Percentiles rank a stretch among this genome's conserved stretches.
Evolutionary conservation across 37 sponge, comb jelly and placozoan species (phyloP).

Genomic region (Petrosia ficiformis): DNA sequence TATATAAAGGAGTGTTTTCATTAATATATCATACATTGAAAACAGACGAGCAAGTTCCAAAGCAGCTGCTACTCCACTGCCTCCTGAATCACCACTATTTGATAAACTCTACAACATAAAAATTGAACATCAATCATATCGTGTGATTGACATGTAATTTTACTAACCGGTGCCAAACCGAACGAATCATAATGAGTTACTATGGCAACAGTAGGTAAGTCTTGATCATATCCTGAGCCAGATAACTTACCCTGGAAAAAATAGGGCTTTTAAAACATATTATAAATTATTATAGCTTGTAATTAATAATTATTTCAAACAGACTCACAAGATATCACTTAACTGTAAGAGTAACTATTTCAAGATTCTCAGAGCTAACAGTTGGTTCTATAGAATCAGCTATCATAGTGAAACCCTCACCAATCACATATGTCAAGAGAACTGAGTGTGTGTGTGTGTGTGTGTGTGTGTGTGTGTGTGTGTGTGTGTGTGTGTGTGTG

Average conservation of each 20-base stretch:
- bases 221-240: constrained; percentile 59
- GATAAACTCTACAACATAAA: constrained; percentile 45
- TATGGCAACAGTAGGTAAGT: constrained; percentile 80
- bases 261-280: constrained; percentile 8
- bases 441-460: too few species aligned
- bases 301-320: background rate
- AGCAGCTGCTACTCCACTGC: constrained; percentile 83
- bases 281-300: background rate
- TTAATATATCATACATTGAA: constrained; percentile 64
- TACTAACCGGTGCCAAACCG: constrained; percentile 82
- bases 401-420: constrained; percentile 70
- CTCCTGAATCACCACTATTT: constrained; percentile 77
- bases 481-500: too few species aligned
- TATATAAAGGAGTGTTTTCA: background rate
- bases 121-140: background rate
- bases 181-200: constrained; percentile 89
- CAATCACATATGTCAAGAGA: constrained; percentile 34
- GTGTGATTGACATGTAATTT: background rate
- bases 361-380: constrained; percentile 24
- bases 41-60: constrained; percentile 86
- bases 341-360: constrained; percentile 39
- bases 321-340: background rate
- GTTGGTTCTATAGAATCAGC: constrained; percentile 53
- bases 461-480: too few species aligned
- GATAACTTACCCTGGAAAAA: constrained; percentile 73